Conservation (phyloP, 2,888 invertebrate genomes). For the Scaeva pyrastri region DNA sequence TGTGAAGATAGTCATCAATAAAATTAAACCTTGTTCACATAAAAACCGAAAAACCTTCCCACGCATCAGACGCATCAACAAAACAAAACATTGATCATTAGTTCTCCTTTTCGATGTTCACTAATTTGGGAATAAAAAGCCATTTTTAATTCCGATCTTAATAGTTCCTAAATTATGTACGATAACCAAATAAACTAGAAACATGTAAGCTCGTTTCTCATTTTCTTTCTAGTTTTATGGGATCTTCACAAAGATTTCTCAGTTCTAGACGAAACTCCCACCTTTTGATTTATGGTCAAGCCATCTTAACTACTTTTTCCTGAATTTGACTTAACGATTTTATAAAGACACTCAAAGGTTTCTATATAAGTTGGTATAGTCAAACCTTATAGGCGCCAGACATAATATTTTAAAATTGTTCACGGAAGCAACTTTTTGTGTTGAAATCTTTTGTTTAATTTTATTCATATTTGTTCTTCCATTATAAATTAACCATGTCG, state of each 20-base stretch:
- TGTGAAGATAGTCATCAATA: slow-evolving; percentile 13
- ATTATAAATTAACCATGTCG: not conserved
- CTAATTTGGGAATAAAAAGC: not conserved
- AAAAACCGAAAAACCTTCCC: not conserved
- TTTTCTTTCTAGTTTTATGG: not conserved
- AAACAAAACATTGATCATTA: not conserved
- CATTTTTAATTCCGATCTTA: slow-evolving; percentile 17
- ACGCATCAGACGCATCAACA: not conserved
- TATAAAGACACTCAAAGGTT: slow-evolving; percentile 8
- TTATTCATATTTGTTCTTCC: slow-evolving; percentile 1
- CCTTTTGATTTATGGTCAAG: slow-evolving; percentile 19
- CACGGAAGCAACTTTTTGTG: slow-evolving; percentile 21
- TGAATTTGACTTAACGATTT: not conserved
- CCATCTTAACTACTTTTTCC: not conserved
- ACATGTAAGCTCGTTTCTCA: slow-evolving; percentile 15
- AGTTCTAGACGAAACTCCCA: not conserved
- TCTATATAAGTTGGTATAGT: not conserved
- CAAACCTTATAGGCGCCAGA: slow-evolving; percentile 38
- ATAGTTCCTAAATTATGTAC: slow-evolving; percentile 5
- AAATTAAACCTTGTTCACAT: not conserved
- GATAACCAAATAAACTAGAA: not conserved
- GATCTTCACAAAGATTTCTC: too few species aligned
- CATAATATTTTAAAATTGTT: not conserved
- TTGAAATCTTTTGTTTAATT: slow-evolving; percentile 16
- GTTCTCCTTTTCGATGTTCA: not conserved